Base-by-base conservation (phyloP, 2,888 invertebrate species). In the Mallateleia sp. region DNA sequence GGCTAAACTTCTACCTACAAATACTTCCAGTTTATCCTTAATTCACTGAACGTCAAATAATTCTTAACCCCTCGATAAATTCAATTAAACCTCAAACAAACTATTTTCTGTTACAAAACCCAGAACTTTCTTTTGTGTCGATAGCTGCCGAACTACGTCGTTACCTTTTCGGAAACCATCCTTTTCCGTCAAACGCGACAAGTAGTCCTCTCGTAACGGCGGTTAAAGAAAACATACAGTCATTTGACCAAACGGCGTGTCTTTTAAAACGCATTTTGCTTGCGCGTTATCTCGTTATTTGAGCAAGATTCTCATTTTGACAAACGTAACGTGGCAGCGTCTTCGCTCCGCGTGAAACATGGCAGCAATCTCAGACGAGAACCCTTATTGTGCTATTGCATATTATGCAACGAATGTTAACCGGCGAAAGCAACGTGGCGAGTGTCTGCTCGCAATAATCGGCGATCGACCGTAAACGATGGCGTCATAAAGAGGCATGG, bases 401-500 rank as follows among this genome's bases (percentile, higher is more conserved):
- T 20, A 54, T 64, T 38, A 80, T 62, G 54, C 25, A 62, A 58
- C 64, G 42, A 64, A 50, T 34, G 38, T 56, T 74, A 42, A 60
- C 62, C 69, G 25, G 82, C 69, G 82, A 75, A 75, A 82, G 81
- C 67, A 60, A 60, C 50, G 45, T 74, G 52, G 38, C 42, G 66
- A 81, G 66, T 60, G 50, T 74, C 58, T 74, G 66, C 38, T 20
- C 64, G 64, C 47, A 64, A 80, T 80, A 72, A 80, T 72, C 72
- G 71, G 32, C 80, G 64, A 72, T 80, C 80, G 56, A 72, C 62
- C 72, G 64, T 72, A 71, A 80, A 80, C 64, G 64, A 80, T 80
- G 81, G 47, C 72, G 81, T 81, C 81, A 79, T 67, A 69, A 78
- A 67, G 28, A 78, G 66, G 15, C 32, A 42, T 25, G 38, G 50